These are phyloP conservation scores for Amblyornis subalaris DNA, from an alignment of 2,113 vertebrate species.

Conservation along the genomic window DNA sequence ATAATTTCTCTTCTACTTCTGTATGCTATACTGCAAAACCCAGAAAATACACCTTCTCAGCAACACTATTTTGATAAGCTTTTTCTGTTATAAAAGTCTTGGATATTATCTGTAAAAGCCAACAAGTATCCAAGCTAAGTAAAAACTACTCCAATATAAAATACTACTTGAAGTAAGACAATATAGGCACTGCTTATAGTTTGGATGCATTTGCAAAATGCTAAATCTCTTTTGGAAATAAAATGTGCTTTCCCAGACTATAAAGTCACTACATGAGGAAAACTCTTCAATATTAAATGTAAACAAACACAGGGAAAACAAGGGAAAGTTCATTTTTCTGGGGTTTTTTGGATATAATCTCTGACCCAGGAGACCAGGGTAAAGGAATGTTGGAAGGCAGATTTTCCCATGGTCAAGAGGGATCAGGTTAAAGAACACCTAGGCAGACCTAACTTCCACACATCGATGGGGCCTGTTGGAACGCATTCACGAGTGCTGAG, in stretches of 20 bases:
- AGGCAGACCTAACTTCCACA: not conserved
- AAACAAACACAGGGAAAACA: not conserved
- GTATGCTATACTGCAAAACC: not conserved
- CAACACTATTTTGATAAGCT: not conserved
- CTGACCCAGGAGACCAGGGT: accelerated
- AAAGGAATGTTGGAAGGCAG: not conserved
- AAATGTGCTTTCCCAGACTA: not conserved
- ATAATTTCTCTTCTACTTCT: not conserved
- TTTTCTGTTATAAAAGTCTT: not conserved
- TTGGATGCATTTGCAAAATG: not conserved
- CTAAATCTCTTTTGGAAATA: not conserved
- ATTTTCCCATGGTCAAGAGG: not conserved
- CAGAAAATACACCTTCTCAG: not conserved
- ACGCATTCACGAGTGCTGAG: accelerated
- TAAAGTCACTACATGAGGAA: not conserved
- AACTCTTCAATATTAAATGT: not conserved
- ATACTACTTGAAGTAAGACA: not conserved
- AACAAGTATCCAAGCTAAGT: not conserved
- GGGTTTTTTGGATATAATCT: not conserved
- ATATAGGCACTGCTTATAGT: not conserved
- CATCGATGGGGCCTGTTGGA: not conserved
- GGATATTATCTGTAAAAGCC: not conserved
- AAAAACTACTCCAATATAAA: not conserved
- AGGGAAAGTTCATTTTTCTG: not conserved
- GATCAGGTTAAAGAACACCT: not conserved